Conservation (phyloP, 1,140 invertebrate species). For the Agrypnia vestita region DNA sequence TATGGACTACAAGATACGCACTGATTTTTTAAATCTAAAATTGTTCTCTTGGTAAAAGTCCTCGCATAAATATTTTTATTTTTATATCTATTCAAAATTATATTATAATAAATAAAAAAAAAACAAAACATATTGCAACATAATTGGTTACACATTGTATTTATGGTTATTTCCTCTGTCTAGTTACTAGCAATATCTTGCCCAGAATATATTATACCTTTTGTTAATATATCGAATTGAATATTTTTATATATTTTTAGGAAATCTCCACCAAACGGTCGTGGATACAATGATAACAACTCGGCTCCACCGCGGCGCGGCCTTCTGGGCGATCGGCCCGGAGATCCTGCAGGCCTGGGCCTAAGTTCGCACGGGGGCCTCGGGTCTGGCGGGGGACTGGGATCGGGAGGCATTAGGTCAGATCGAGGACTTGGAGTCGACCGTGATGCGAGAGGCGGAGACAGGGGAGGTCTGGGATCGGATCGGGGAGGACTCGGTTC, state of each 20-base stretch:
- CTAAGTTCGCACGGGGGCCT: not conserved
- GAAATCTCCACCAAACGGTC: constrained; percentile 16
- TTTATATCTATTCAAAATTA: no score
- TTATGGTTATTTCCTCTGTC: no score
- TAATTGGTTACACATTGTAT: no score
- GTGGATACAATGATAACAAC: not conserved
- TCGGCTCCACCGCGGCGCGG: constrained; percentile 21
- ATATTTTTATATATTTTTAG: not conserved
- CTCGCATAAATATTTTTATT: no score
- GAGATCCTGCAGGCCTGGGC: not conserved
- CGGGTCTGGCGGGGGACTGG: not conserved
- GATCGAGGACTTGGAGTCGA: constrained; percentile 4
- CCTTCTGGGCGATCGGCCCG: constrained; percentile 38
- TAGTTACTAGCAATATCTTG: no score
- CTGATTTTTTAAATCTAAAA: no score
- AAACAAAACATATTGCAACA: no score
- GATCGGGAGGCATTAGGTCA: not conserved
- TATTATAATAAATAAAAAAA: no score
- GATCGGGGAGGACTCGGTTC: not conserved
- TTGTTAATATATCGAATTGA: no score
- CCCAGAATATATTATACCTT: no score
- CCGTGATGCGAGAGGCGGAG: not conserved
- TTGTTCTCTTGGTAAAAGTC: no score
- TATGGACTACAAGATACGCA: no score
- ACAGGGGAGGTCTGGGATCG: not conserved